phyloP scores from a whole-genome alignment of 2,888 invertebrate genomes.

The Aphidoletes aphidimyza region DNA sequence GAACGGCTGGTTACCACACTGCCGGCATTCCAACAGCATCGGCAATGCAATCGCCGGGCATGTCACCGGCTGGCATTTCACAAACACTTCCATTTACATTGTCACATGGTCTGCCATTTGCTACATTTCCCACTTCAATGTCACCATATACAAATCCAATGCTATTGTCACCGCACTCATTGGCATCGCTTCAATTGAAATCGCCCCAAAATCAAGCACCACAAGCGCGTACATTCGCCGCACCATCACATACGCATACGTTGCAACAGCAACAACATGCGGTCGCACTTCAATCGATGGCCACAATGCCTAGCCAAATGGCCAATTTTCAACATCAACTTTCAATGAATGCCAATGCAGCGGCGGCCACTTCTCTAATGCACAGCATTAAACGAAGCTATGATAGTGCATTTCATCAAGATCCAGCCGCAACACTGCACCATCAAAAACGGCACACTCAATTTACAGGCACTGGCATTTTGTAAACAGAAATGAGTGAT shows the following conservation, averaged over 20 bases:
- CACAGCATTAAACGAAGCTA: slow-evolving; percentile 75
- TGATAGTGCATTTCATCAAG: slow-evolving; percentile 73
- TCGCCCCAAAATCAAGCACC: neutral
- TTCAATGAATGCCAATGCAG: slow-evolving; percentile 52
- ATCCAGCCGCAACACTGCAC: slow-evolving; percentile 61
- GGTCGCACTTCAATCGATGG: neutral
- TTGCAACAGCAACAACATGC: slow-evolving; percentile 8
- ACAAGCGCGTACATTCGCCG: neutral
- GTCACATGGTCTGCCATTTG: neutral
- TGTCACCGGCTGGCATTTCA: slow-evolving; percentile 55
- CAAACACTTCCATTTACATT: slow-evolving; percentile 35
- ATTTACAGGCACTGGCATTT: slow-evolving; percentile 1
- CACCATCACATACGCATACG: slow-evolving; percentile 13
- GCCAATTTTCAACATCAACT: slow-evolving; percentile 21
- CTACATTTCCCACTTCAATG: neutral
- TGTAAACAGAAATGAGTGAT: neutral
- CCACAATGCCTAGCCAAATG: neutral
- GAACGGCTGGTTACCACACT: slow-evolving; percentile 54
- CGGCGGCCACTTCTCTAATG: slow-evolving; percentile 47
- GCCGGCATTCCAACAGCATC: neutral
- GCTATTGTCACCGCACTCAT: neutral
- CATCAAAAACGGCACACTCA: slow-evolving; percentile 60
- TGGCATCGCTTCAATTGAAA: slow-evolving; percentile 2
- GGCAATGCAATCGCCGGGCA: neutral
- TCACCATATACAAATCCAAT: neutral